Base-by-base conservation (phyloP, 1,140 invertebrate genomes). In the Heliconius hewitsoni region DNA sequence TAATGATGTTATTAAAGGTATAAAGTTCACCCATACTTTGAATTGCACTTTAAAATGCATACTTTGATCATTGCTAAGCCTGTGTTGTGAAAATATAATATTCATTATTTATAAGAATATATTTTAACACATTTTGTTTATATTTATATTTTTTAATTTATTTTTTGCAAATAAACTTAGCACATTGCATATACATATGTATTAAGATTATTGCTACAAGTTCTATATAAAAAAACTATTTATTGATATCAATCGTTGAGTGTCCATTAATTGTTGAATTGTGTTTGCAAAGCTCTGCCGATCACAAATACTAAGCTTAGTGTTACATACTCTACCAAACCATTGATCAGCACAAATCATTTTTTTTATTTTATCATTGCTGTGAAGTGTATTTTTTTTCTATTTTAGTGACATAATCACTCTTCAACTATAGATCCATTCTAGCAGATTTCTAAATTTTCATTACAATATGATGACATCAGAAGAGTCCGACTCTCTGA, bases 401-500 rank as follows among this genome's bases (percentile, higher is more conserved):
- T 78, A 74, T 81, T 81, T 78, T 81, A 81, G 80, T 81, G 80
- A 81, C 73, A 81, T 81, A 81, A 81, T 81, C 80, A 81, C 80
- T 72, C 77, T 66, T 74, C 76, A 77, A 81, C 76, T 73, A 81
- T 81, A 81, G 66, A 57, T 71, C 75, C 79, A 81, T 78, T 74
- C 76, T 81, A 81, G 80, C 80, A 78, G 76, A 81, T 81, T 55
- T 52, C 74, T 78, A 81, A 70, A 71, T 78, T 77, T 23, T 42
- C 39, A 71, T 78, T 82, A 76, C 76, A 88, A 85, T 71, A 93
- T 91, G 89, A 93, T 91, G 84, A 89, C 84, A 27, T 89, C 92
- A 19, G 92, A 93, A 73, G 92, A 93, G 81, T 85, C 91, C 8
- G 91, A 92, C 82, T 91, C 90, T 19, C 77, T 91, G 80, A 90